Conservation (phyloP, 2,888 invertebrate species). For the Sesia apiformis region DNA sequence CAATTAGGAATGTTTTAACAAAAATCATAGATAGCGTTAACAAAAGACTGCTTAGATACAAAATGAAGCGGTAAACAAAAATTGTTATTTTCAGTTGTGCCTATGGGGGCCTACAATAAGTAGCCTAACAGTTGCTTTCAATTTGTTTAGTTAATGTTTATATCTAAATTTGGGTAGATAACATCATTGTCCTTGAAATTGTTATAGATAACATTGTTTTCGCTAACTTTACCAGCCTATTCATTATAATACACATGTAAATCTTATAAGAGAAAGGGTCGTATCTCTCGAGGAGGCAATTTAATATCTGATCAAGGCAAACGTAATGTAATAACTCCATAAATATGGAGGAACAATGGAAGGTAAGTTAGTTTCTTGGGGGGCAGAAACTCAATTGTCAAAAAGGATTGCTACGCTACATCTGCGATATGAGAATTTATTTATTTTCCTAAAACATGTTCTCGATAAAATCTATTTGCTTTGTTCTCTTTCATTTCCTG, state of each 20-base stretch:
- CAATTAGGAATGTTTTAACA: too few relatives aligned
- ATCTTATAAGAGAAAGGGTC: conserved; percentile 36
- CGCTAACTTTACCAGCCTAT: conserved; percentile 1
- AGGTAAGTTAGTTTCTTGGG: conserved; percentile 62
- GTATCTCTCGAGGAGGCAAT: conserved; percentile 41
- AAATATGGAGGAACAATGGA: conserved; percentile 63
- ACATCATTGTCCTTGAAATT: conserved; percentile 21
- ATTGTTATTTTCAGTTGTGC: too few relatives aligned
- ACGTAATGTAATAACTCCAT: conserved; percentile 55
- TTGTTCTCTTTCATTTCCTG: neutral
- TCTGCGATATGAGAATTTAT: conserved; percentile 24
- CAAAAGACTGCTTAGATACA: too few relatives aligned
- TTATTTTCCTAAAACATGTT: conserved; percentile 7
- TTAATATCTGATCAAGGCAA: conserved; percentile 64
- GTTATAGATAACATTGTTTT: conserved; percentile 24
- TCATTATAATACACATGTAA: neutral
- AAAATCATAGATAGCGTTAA: too few relatives aligned
- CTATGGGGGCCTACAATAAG: too few relatives aligned
- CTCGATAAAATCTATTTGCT: neutral
- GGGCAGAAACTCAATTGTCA: conserved; percentile 55
- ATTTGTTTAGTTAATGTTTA: too few relatives aligned
- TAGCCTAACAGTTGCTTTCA: too few relatives aligned
- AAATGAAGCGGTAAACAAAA: too few relatives aligned
- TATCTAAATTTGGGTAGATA: conserved; percentile 4
- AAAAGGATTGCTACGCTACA: conserved; percentile 41